Conservation (phyloP, 2,888 invertebrate genomes). For the Clepsis dumicolana region DNA sequence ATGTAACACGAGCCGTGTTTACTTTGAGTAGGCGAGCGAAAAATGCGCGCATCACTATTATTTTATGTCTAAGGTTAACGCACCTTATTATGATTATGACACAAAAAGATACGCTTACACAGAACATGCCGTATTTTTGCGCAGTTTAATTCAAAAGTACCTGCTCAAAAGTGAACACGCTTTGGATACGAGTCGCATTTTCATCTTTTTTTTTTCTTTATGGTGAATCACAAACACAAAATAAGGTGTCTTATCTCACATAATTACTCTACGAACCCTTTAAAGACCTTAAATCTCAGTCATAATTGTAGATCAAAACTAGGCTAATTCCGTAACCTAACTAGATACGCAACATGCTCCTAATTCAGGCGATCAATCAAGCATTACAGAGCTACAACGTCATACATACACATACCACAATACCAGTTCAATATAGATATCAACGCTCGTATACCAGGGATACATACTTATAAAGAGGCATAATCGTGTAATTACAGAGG, state of each 20-base stretch:
- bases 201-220: too few species aligned
- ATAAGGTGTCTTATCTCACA: too few species aligned
- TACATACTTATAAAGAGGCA: conserved; percentile 43
- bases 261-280: too few species aligned
- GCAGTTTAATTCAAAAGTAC: background rate
- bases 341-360: background rate
- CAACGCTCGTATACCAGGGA: conserved; percentile 26
- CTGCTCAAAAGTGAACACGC: background rate
- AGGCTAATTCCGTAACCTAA: background rate
- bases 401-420: background rate
- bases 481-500: conserved; percentile 46
- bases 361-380: conserved; percentile 9
- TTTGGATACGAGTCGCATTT: too few species aligned
- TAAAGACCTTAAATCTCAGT: too few species aligned
- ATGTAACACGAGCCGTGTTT: background rate
- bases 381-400: conserved; percentile 1
- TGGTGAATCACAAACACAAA: too few species aligned
- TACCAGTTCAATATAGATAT: conserved; percentile 16
- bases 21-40: background rate
- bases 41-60: background rate
- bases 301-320: background rate
- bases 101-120: background rate
- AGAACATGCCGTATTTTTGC: background rate
- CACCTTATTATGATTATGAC: background rate
- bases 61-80: conserved; percentile 1